Conservation (phyloP, 2,113 vertebrate species). For the Zosterops pallidus region DNA sequence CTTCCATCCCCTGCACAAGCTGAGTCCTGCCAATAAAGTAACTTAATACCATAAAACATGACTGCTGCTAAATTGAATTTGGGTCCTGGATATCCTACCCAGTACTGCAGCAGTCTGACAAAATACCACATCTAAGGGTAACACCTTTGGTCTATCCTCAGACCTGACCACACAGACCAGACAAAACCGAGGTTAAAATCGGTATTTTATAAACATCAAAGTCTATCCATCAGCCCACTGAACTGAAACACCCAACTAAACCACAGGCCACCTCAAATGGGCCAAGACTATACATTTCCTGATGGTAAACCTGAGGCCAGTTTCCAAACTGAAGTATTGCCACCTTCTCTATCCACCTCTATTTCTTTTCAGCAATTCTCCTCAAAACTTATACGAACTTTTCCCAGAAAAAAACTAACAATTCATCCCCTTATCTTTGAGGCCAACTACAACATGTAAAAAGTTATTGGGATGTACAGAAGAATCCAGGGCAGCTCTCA, state of each 20-base stretch:
- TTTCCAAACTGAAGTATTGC: background rate
- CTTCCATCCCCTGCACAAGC: background rate
- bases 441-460: background rate
- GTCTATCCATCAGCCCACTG: background rate
- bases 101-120: background rate
- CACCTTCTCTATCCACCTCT: background rate
- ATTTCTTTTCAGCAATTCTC: background rate
- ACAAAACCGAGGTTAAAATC: background rate
- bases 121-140: background rate
- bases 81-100: background rate
- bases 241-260: background rate
- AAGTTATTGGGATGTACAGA: rapidly evolving
- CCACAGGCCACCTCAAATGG: background rate
- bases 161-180: background rate
- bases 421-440: background rate
- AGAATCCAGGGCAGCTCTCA: background rate
- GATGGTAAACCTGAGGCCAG: background rate
- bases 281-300: background rate
- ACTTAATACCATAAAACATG: background rate
- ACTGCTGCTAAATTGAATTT: background rate
- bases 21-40: background rate
- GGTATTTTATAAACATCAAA: background rate
- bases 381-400: background rate
- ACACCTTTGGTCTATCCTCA: background rate
- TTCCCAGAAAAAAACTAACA: background rate